Conservation (phyloP, 2,797 vertebrate genomes). For the Telmatherina bonti region DNA sequence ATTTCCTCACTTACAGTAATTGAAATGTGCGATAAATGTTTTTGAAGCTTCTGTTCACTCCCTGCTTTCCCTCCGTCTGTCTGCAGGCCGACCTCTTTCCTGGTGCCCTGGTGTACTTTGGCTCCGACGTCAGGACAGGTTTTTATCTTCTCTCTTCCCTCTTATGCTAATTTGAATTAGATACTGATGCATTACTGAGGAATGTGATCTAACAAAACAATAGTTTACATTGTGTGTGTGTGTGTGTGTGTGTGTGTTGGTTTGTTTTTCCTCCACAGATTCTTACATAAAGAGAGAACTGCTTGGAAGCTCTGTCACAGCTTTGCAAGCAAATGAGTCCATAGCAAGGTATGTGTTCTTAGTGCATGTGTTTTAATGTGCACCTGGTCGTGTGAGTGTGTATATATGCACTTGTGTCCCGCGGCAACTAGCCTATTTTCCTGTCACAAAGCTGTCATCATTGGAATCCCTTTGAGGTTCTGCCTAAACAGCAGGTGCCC, state of each 20-base stretch:
- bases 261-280: slow-evolving; percentile 72
- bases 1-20: slow-evolving; percentile 46
- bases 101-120: slow-evolving; percentile 91
- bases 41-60: slow-evolving; percentile 46
- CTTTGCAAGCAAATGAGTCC: slow-evolving; percentile 78
- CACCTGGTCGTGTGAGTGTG: slow-evolving; percentile 15
- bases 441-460: slow-evolving; percentile 74
- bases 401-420: slow-evolving; percentile 63
- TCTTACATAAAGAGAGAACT: slow-evolving; percentile 75
- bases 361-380: slow-evolving; percentile 42
- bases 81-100: slow-evolving; percentile 93
- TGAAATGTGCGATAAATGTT: slow-evolving; percentile 39
- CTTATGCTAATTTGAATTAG: slow-evolving; percentile 39
- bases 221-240: slow-evolving; percentile 18
- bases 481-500: slow-evolving; percentile 75
- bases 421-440: slow-evolving; percentile 69
- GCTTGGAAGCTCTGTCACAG: slow-evolving; percentile 72
- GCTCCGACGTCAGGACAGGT: slow-evolving; percentile 87
- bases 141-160: slow-evolving; percentile 27
- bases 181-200: slow-evolving; percentile 28
- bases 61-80: slow-evolving; percentile 36
- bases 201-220: slow-evolving; percentile 38
- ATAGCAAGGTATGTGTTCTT: slow-evolving; percentile 76
- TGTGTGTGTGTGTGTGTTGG: too few relatives aligned
- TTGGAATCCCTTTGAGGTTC: slow-evolving; percentile 83